Base-by-base conservation (phyloP, 2,797 vertebrate species). In the Mus minutoides region DNA sequence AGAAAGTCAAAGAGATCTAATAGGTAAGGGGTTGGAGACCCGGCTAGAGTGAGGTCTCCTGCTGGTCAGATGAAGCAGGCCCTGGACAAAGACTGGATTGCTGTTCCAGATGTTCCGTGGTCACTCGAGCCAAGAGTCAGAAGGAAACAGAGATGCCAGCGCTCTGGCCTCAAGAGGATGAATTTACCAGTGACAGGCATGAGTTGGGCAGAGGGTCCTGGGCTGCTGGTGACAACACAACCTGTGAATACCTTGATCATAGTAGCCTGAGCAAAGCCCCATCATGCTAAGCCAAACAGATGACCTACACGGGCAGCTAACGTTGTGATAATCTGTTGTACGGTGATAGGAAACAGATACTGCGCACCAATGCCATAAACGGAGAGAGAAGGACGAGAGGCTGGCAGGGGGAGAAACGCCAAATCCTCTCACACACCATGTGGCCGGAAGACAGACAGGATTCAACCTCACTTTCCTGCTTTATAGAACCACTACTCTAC, bases 191-290 rank as follows among this genome's bases (percentile, higher is more conserved):
- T 1, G 16, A 52, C 9, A 93, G 34, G 34, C 19, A 54, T 21
- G 6, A 37, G 4, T 34, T 54, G 60, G 21, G 77, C 43, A 88
- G 84, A 71, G 22, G n/a, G 40, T 54, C 6, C 46, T 4, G 24
- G 13, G 14, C 52, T 77, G 46, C 2, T 10, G 85, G 37, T 21
- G 52, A 49, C 16, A 75, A 34, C 0, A 2, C 0, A 43, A 52
- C 12, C 0, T 0, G 13, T 3, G 0, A 0, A 43, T 34, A 56
- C 19, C 43, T 40, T 22, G 8, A 80, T 37, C n/a, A 62, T 24
- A 85, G 79, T 29, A 85, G 62, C 62, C 26, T 21, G 52, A 93
- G 54, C 26, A 34, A 34, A 91, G 85, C 3, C 26, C 56, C 12
- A 56, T 34, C n/a, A 0, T 6, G 2, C 2, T 1, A 13, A 34